Conservation (phyloP, 64 coral and sea anemone species). For the Montipora cactus region DNA sequence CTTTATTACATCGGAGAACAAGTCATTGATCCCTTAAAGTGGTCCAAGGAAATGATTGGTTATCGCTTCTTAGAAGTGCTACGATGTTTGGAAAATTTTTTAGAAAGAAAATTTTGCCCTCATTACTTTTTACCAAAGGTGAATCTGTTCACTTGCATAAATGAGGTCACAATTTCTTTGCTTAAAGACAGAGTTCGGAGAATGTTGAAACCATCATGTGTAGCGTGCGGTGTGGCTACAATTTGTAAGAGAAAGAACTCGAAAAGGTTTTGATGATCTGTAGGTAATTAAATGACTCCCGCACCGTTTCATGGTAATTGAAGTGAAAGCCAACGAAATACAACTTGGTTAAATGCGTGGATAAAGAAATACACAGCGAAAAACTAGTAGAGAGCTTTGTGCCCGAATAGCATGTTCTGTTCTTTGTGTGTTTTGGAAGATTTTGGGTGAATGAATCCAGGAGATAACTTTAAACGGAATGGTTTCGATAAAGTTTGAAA, state of each 20-base stretch:
- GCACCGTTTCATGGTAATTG: no score
- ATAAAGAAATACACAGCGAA: no score
- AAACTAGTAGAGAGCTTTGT: no score
- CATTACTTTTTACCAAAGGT: slow-evolving; percentile 65
- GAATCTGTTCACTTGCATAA: slow-evolving; percentile 69
- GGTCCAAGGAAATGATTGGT: slow-evolving; percentile 50
- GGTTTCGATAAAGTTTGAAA: no score
- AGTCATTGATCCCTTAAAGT: slow-evolving; percentile 62
- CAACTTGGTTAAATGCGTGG: no score
- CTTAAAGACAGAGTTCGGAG: slow-evolving; percentile 84
- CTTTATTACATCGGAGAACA: slow-evolving; percentile 61
- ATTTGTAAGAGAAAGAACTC: slow-evolving; percentile 11
- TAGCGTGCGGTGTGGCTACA: slow-evolving; percentile 72
- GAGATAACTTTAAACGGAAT: no score
- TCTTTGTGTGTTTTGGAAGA: no score
- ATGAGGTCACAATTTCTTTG: slow-evolving; percentile 63
- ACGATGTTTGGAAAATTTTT: slow-evolving; percentile 55
- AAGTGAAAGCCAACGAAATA: no score
- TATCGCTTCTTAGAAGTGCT: slow-evolving; percentile 75
- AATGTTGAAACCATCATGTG: slow-evolving; percentile 81
- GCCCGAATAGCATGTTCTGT: no score
- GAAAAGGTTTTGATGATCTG: not conserved
- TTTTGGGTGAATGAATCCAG: no score
- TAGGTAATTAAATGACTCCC: no score
- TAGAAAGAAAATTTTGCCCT: slow-evolving; percentile 68